Conservation (phyloP, 2,113 vertebrate species). For the Elanoides forficatus region DNA sequence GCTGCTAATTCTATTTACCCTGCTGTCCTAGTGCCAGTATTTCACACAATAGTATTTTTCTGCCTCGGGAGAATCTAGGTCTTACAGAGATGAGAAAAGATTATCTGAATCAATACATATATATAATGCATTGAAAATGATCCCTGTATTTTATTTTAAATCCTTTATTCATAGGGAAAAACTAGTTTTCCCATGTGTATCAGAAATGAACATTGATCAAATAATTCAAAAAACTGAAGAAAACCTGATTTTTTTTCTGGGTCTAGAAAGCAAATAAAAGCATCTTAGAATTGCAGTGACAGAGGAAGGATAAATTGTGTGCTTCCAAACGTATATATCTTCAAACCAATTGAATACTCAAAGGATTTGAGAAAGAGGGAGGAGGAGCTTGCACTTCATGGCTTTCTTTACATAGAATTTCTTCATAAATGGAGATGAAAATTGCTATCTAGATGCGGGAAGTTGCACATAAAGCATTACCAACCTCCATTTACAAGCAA, state of each 20-base stretch:
- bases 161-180: neutral
- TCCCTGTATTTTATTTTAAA: neutral
- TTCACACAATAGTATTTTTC: neutral
- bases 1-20: constrained; percentile 1
- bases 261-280: neutral
- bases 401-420: neutral
- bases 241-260: neutral
- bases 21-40: neutral
- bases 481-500: constrained; percentile 13
- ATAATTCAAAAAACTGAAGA: neutral
- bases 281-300: neutral
- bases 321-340: neutral
- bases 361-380: neutral
- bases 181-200: neutral
- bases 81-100: neutral
- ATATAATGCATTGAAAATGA: neutral
- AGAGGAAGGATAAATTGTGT: neutral
- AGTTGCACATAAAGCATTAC: neutral
- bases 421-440: neutral
- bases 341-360: constrained; percentile 4
- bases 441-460: neutral
- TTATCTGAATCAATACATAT: neutral
- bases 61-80: neutral
- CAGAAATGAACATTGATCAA: neutral
- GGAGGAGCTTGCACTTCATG: neutral